These are phyloP conservation scores for Argynnis bischoffii DNA, from an alignment of 2,888 invertebrate species.

Conservation along the genomic window DNA sequence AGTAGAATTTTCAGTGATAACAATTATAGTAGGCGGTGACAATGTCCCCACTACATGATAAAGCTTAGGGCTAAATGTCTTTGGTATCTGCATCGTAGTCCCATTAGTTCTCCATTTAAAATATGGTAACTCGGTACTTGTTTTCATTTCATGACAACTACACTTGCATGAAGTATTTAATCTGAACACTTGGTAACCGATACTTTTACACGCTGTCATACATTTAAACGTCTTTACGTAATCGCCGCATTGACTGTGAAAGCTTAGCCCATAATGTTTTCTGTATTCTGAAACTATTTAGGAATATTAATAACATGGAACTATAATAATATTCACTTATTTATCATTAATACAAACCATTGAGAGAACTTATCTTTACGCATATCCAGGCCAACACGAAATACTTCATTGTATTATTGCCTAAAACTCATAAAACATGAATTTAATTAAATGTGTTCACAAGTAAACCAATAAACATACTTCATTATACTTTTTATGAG, in stretches of 20 bases:
- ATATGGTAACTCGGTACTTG: constrained; percentile 57
- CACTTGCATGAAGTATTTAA: constrained; percentile 59
- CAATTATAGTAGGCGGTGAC: constrained; percentile 44
- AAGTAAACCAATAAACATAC: constrained; percentile 15
- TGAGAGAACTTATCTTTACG: constrained; percentile 41
- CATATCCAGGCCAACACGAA: constrained; percentile 43
- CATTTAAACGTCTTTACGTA: constrained; percentile 63
- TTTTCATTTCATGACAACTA: constrained; percentile 62
- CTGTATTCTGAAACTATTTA: constrained; percentile 48
- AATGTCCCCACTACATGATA: constrained; percentile 61
- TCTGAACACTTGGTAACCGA: constrained; percentile 60
- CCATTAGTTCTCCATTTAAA: constrained; percentile 66
- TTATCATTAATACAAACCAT: constrained; percentile 40
- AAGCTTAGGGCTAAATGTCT: constrained; percentile 55
- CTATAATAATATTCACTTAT: background rate
- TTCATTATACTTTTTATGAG: constrained; percentile 34
- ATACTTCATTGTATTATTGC: constrained; percentile 42
- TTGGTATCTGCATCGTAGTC: constrained; percentile 51
- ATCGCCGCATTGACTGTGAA: constrained; percentile 51
- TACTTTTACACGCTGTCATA: constrained; percentile 64
- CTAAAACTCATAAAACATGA: constrained; percentile 37
- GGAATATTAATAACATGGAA: constrained; percentile 31
- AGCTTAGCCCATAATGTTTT: constrained; percentile 65
- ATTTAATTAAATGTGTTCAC: constrained; percentile 29
- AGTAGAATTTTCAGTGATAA: constrained; percentile 3